Base-by-base conservation (phyloP, 1,140 invertebrate species). In the Dendrolimus punctatus region DNA sequence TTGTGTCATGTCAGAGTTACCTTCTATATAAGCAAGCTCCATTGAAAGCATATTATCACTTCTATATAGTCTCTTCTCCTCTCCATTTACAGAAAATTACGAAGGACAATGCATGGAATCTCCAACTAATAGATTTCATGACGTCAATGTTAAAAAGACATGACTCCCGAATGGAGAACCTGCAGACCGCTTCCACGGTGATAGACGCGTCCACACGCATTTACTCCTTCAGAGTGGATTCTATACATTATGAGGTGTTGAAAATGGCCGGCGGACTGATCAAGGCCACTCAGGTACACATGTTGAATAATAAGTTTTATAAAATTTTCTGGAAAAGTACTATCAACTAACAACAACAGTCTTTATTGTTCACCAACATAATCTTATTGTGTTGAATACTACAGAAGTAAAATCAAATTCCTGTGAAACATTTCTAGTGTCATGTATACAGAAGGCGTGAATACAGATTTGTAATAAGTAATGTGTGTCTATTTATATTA, bases 91-190 rank as follows among this genome's bases (percentile, higher is more conserved):
- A 92, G 90, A 95, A 95, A 93, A 95, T 96, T 58, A 96, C 90
- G 68, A 87, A 90, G 10, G 95, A 95, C 74, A 96, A 96, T 91
- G 95, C 94, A 2, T 96, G 95, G 88, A 92, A 91, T 61, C 83
- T 96, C 2, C 91, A 95, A 70, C 88, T 96, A 40, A 96, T 96
- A 67, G 95, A 96, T 71, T 93, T 93, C 64, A 93, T 96, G 90
- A 88, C 91, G 5, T 90, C 92, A 23, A 90, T 94, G 87, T 65
- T 94, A 38, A 89, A 91, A 45, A 90, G 91, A 50, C 90, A 92
- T 62, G 90, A 92, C 71, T 76, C 84, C 0, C 88, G 90, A 43
- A 89, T 94, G 87, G 91, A 91, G 47, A 93, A 94, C 76, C 90
- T 92, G 10, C 89, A 95, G 89, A 90, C 94, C 36, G 94, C 93